Evolutionary conservation across 2,888 invertebrate species (phyloP), one percentile per base, ranked within the genome.

Genomic region (Caenorhabditis macrosperma): DNA sequence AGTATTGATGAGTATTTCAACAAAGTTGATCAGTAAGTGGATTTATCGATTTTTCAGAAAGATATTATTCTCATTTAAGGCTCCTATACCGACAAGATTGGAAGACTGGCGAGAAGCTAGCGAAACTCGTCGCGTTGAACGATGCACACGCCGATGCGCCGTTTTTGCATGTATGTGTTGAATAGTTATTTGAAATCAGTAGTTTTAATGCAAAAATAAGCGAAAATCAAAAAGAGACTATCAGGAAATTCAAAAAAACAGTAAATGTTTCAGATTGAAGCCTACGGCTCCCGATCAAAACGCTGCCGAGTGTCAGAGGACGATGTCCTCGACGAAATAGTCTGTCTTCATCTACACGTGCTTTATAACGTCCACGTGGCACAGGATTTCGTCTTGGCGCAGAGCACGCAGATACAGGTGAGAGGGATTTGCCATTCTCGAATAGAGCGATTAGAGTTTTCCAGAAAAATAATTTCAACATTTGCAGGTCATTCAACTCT

Each of bases 401-500:
- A 87, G 54, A 61, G 68, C 6, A 74, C 85, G 0, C 88, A 88
- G 66, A 80, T 83, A 20, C 85, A 82, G 67, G 88, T 87, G 33
- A 44, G 28, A 24, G n/a, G n/a, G n/a, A 46, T 35, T 50, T 33
- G 1, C 9, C 15, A 38, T 26, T 5, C 33, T 60, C 0, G 5
- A 44, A 28, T 12, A 61, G 44, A 28, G n/a, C n/a, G n/a, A n/a
- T n/a, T n/a, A n/a, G n/a, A n/a, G n/a, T n/a, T n/a, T n/a, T n/a
- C n/a, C n/a, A n/a, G n/a, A n/a, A n/a, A n/a, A n/a, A n/a, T n/a
- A 63, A 46, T 63, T 48, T 63, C 10, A 48, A 64, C 28, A 44
- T 38, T 28, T 44, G 5, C 79, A 90, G 86, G 83, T 88, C 24
- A 77, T 89, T 44, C 85, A 85, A 60, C 33, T 83, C 12, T 88